phyloP scores from a whole-genome alignment of 2,888 invertebrate species.

The Cylindroiulus punctatus region DNA sequence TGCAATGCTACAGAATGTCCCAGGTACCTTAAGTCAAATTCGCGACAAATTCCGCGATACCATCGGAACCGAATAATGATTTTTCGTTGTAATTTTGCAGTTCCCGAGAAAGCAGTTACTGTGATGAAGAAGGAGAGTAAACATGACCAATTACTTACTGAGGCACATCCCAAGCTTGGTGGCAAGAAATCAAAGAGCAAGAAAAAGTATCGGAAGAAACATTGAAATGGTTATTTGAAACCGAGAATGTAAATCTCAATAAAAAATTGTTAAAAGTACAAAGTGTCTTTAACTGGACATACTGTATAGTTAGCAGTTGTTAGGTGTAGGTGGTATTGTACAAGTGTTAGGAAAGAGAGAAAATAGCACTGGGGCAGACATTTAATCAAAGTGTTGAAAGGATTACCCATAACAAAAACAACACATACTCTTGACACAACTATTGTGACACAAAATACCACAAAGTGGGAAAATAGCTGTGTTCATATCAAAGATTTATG shows the following conservation, averaged over 20 bases:
- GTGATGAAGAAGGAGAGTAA: background rate
- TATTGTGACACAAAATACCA: background rate
- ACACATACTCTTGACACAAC: background rate
- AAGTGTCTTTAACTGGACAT: too few species aligned
- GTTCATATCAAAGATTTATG: constrained; percentile 3
- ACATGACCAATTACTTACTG: background rate
- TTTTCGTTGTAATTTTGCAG: background rate
- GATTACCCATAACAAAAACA: background rate
- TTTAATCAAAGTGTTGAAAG: background rate
- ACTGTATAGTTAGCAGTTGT: too few species aligned
- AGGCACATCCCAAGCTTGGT: background rate
- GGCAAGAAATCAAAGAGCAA: background rate
- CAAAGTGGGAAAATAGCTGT: background rate
- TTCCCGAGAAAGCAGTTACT: background rate
- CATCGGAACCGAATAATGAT: background rate
- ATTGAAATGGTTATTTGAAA: background rate
- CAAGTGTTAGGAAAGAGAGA: too few species aligned
- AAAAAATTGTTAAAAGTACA: too few species aligned
- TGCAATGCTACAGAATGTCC: constrained; percentile 24
- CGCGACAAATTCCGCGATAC: background rate
- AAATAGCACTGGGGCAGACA: background rate
- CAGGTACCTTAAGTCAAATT: background rate
- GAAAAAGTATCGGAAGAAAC: background rate
- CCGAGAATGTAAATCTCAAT: too few species aligned
- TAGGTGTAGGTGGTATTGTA: too few species aligned